Conservation (phyloP, 2,888 invertebrate genomes). For the Sesamia inferens region DNA sequence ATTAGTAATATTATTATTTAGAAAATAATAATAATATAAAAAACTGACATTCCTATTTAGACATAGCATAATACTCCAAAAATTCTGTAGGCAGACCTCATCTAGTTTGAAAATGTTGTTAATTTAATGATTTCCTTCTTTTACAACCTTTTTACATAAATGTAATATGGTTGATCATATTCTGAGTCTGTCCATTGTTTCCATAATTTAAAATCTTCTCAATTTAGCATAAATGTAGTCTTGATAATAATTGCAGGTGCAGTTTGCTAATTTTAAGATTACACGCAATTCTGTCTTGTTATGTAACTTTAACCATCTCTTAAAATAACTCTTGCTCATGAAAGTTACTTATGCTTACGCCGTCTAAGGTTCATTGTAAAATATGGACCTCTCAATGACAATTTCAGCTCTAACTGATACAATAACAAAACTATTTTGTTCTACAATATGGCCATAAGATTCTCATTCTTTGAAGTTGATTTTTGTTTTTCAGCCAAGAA, state of each 20-base stretch:
- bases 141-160: neutral
- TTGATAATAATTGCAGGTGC: no score
- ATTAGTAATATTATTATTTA: no score
- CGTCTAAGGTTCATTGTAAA: no score
- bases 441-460: neutral
- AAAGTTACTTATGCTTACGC: neutral
- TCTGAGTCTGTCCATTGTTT: neutral
- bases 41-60: no score
- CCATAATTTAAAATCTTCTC: neutral
- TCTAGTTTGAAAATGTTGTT: neutral
- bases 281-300: neutral
- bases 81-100: no score
- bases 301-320: neutral
- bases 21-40: no score
- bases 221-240: neutral
- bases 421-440: neutral
- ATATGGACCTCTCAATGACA: neutral
- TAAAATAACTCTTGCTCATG: neutral
- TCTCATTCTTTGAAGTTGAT: neutral
- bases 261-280: neutral
- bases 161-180: neutral
- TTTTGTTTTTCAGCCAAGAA: slow-evolving; percentile 76
- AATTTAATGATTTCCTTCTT: neutral
- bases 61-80: no score
- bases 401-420: no score